A percentile compares a stretch with the other conserved stretches of the same genome.
Conservation (phyloP, 2,888 invertebrate genomes). For the Catonia carolina region DNA sequence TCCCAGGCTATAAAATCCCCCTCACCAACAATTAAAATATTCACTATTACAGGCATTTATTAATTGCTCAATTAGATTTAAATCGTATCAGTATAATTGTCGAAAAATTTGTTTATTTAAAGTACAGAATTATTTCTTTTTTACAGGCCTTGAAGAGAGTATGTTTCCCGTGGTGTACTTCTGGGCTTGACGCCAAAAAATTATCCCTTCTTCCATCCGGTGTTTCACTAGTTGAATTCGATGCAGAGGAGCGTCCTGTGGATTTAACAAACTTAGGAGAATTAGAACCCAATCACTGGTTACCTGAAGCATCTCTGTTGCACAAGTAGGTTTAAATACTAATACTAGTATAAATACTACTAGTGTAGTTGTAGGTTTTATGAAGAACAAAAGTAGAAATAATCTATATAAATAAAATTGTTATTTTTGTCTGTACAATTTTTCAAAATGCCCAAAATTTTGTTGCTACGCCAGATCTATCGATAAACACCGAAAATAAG, state of each 20-base stretch:
- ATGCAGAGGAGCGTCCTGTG: constrained; percentile 34
- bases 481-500: no score
- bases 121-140: no score
- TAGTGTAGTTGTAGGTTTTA: background rate
- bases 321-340: constrained; percentile 26
- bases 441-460: no score
- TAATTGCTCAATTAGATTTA: no score
- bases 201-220: constrained; percentile 27
- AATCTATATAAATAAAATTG: no score
- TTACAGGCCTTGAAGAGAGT: constrained; percentile 27
- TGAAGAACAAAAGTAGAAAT: background rate
- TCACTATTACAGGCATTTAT: no score
- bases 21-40: no score
- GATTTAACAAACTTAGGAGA: constrained; percentile 24
- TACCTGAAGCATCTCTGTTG: constrained; percentile 30
- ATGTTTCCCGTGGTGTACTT: constrained; percentile 27
- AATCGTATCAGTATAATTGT: no score
- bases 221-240: constrained; percentile 33
- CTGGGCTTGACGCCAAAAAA: constrained; percentile 22
- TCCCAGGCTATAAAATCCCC: no score
- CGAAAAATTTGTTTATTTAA: no score
- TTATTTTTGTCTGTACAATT: no score
- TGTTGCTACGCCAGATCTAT: no score
- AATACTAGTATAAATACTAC: background rate
- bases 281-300: constrained; percentile 26